Evolutionary conservation across 2,888 invertebrate species (phyloP).

Genomic region (Gisinianus flammeolus): DNA sequence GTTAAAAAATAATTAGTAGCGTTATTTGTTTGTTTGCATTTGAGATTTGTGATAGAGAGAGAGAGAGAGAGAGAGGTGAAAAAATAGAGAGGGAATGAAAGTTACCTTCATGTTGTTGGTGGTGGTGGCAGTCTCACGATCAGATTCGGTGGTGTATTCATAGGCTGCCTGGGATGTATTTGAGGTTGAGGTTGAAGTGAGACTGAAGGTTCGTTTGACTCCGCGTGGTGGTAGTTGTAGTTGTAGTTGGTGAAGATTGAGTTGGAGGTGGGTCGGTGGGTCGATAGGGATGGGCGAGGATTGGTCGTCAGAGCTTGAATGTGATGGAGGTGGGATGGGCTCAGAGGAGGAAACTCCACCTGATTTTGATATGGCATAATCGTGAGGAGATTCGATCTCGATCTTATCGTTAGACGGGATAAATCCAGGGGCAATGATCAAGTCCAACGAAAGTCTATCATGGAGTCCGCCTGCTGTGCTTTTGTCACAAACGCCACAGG

Average conservation of each 20-base stretch:
- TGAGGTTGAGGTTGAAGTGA: too few relatives aligned
- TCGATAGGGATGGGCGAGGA: neutral
- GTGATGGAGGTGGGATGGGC: neutral
- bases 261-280: neutral
- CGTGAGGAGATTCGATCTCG: neutral
- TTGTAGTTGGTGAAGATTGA: neutral
- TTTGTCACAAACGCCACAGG: slow-evolving; percentile 37
- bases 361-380: neutral
- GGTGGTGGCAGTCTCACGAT: too few relatives aligned
- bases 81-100: too few relatives aligned
- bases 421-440: slow-evolving; percentile 21
- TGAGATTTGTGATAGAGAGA: too few relatives aligned
- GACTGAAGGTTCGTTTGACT: too few relatives aligned
- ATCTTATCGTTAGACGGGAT: neutral
- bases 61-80: too few relatives aligned
- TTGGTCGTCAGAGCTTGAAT: neutral
- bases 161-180: too few relatives aligned
- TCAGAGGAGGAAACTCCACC: neutral
- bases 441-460: slow-evolving; percentile 34
- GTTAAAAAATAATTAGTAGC: too few relatives aligned
- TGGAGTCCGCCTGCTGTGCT: slow-evolving; percentile 36
- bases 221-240: neutral
- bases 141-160: too few relatives aligned
- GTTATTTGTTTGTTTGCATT: too few relatives aligned
- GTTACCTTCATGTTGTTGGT: too few relatives aligned